Conservation (phyloP, 2,797 vertebrate genomes). For the Ceryle rudis region DNA sequence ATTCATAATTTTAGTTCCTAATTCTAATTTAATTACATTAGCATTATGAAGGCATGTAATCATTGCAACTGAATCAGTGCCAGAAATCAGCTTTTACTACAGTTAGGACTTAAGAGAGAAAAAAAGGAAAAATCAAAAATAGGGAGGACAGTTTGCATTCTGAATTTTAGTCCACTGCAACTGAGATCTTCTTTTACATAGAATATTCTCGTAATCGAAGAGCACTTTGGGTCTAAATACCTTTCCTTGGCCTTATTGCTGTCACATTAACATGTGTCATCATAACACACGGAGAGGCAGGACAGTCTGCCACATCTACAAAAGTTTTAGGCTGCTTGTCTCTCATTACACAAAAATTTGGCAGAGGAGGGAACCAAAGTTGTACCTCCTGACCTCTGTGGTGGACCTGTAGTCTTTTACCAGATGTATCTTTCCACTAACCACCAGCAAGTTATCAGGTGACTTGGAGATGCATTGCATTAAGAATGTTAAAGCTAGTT, state of each 20-base stretch:
- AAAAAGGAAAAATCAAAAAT: neutral
- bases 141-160: neutral
- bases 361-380: neutral
- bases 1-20: neutral
- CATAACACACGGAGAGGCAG: neutral
- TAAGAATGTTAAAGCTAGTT: neutral
- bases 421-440: neutral
- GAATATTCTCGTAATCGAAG: neutral
- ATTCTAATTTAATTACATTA: slow-evolving; percentile 7
- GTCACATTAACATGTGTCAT: fast-evolving
- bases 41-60: neutral
- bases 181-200: neutral
- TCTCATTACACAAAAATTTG: neutral
- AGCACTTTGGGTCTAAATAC: neutral
- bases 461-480: neutral
- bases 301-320: neutral
- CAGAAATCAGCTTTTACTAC: neutral
- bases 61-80: neutral
- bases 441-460: neutral
- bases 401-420: neutral
- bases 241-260: neutral
- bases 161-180: neutral
- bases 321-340: neutral
- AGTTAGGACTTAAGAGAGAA: neutral
- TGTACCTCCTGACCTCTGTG: neutral